Percentiles rank a stretch among this genome's conserved stretches.
Evolutionary conservation across 2,888 invertebrate genomes (phyloP).

Genomic region (Stenoptilia bipunctidactyla): DNA sequence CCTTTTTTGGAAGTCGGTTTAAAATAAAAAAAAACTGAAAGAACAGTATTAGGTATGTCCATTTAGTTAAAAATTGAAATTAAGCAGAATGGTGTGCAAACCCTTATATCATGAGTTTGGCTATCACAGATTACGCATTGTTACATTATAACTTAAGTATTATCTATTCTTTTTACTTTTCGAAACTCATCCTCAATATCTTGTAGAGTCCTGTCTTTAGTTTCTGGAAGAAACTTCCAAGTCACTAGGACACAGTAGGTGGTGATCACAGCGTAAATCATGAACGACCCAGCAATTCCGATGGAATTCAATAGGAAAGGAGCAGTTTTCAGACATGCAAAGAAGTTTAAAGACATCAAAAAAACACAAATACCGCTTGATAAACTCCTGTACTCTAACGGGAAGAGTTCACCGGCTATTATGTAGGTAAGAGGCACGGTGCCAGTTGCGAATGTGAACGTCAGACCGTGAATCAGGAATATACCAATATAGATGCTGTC

Average conservation of each 20-base stretch:
- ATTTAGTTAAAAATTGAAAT: too few relatives aligned
- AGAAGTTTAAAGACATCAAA: slow-evolving; percentile 35
- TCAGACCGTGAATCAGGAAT: slow-evolving; percentile 29
- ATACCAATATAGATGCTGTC: slow-evolving; percentile 35
- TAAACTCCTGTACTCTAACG: slow-evolving; percentile 68
- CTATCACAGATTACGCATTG: too few relatives aligned
- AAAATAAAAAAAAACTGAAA: too few relatives aligned
- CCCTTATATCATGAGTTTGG: too few relatives aligned
- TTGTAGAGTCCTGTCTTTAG: slow-evolving; percentile 15
- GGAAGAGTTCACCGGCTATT: slow-evolving; percentile 77
- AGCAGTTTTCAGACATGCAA: slow-evolving; percentile 35
- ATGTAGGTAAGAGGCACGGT: slow-evolving; percentile 76
- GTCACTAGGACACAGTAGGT: slow-evolving; percentile 32
- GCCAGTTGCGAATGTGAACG: slow-evolving; percentile 67
- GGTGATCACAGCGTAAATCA: slow-evolving; percentile 33
- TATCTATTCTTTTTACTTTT: slow-evolving; percentile 3
- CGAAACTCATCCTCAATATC: slow-evolving; percentile 19
- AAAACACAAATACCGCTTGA: slow-evolving; percentile 52
- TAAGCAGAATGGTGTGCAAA: too few relatives aligned
- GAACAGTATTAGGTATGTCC: too few relatives aligned
- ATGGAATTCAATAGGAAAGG: slow-evolving; percentile 30
- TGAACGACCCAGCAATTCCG: slow-evolving; percentile 35
- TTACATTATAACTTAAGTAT: too few relatives aligned
- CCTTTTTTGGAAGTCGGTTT: too few relatives aligned
- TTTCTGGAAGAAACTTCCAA: slow-evolving; percentile 40